Evolutionary conservation across 2,113 vertebrate genomes (phyloP).

Genomic region (Aegotheles bennettii): DNA sequence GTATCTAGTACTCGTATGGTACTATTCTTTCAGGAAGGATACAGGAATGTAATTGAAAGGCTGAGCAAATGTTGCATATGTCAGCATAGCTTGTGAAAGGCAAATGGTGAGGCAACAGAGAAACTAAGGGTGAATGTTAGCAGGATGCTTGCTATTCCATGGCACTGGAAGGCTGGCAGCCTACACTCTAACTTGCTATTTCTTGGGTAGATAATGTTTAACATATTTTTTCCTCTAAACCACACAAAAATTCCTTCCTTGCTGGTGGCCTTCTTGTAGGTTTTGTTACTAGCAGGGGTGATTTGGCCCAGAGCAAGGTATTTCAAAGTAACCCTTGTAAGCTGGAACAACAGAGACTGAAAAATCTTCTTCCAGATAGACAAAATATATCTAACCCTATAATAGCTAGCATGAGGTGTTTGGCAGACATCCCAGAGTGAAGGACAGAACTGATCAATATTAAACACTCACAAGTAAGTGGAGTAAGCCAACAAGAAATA

Average conservation of each 20-base stretch:
- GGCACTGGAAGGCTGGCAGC: not conserved
- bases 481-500: slow-evolving; percentile 5
- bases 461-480: slow-evolving; percentile 4
- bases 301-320: slow-evolving; percentile 6
- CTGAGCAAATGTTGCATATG: not conserved
- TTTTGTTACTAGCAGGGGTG: slow-evolving; percentile 26
- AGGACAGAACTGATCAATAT: slow-evolving; percentile 44
- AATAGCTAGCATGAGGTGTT: slow-evolving; percentile 30
- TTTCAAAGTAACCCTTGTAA: slow-evolving; percentile 47
- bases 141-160: not conserved
- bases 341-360: slow-evolving; percentile 24
- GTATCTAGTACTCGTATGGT: not conserved
- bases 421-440: slow-evolving; percentile 37
- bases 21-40: not conserved
- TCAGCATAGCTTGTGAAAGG: not conserved
- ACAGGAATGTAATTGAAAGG: not conserved
- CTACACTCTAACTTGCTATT: not conserved
- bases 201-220: not conserved
- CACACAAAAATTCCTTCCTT: not conserved
- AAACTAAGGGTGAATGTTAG: not conserved
- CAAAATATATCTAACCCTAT: slow-evolving; percentile 48
- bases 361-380: slow-evolving; percentile 43
- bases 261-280: slow-evolving; percentile 13
- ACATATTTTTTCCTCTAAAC: not conserved
- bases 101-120: not conserved